Conservation (phyloP, 2,797 vertebrate species). For the Neostethus bicornis region DNA sequence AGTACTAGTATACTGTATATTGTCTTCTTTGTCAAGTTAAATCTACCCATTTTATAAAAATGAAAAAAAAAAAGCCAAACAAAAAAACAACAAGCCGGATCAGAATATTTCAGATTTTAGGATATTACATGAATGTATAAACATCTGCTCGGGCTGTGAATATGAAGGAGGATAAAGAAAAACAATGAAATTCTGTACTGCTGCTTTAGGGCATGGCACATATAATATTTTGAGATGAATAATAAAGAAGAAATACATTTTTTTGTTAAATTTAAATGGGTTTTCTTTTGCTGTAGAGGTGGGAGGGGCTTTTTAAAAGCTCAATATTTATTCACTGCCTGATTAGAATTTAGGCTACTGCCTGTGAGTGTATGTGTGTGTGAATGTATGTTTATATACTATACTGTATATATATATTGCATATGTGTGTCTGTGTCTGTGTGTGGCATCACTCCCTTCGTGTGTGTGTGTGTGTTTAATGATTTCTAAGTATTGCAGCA, state of each 20-base stretch:
- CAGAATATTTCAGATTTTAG: background rate
- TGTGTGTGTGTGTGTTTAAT: slow-evolving; percentile 8
- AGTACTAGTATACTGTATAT: no score
- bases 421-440: slow-evolving; percentile 8
- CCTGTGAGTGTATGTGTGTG: slow-evolving; percentile 1
- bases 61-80: no score
- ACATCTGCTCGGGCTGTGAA: no score
- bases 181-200: no score
- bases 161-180: no score
- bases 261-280: no score
- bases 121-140: background rate
- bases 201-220: no score
- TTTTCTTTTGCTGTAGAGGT: background rate
- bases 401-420: no score
- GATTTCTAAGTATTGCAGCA: slow-evolving; percentile 77
- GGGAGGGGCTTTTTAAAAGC: background rate
- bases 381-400: no score
- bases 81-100: background rate
- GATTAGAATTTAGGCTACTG: background rate
- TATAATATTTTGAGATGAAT: no score
- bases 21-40: background rate
- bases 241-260: background rate
- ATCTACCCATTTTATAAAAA: background rate
- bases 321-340: background rate
- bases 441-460: slow-evolving; percentile 35